These are phyloP conservation scores for Stichopus horrens DNA, from an alignment of 53 echinoderm and acorn worm species.

Conservation along the genomic window DNA sequence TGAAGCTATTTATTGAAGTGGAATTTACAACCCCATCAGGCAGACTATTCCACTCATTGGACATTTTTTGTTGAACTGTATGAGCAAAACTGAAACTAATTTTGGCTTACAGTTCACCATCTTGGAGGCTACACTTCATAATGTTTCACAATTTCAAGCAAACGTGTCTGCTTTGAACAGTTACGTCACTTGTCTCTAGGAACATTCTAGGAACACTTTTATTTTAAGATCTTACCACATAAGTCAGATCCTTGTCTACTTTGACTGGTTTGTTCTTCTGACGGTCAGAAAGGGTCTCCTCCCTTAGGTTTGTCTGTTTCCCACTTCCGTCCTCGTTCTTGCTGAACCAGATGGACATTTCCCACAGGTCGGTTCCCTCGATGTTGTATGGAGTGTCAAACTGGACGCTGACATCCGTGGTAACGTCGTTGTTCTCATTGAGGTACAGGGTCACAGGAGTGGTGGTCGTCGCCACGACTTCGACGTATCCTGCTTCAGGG, in stretches of 20 bases:
- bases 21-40: too few species aligned
- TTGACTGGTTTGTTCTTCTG: slow-evolving; percentile 25
- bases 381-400: slow-evolving; percentile 25
- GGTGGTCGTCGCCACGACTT: slow-evolving; percentile 14
- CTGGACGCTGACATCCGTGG: slow-evolving; percentile 27
- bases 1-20: too few species aligned
- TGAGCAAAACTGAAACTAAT: too few species aligned
- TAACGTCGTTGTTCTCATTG: slow-evolving; percentile 24
- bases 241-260: slow-evolving; percentile 36
- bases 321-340: slow-evolving; percentile 53
- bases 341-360: slow-evolving; percentile 61
- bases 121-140: too few species aligned
- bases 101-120: too few species aligned
- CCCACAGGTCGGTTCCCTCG: slow-evolving; percentile 63
- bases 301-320: slow-evolving; percentile 13
- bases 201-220: too few species aligned
- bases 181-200: too few species aligned
- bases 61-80: too few species aligned
- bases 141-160: too few species aligned
- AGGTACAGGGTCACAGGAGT: slow-evolving; percentile 18
- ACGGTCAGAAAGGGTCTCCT: slow-evolving; percentile 45
- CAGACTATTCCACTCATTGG: too few species aligned
- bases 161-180: too few species aligned
- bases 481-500: neutral
- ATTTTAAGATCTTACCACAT: neutral